Percentiles rank a stretch among this genome's conserved stretches.
phyloP scores from a whole-genome alignment of 2,888 invertebrate species.

The Digitonthophagus gazella region DNA sequence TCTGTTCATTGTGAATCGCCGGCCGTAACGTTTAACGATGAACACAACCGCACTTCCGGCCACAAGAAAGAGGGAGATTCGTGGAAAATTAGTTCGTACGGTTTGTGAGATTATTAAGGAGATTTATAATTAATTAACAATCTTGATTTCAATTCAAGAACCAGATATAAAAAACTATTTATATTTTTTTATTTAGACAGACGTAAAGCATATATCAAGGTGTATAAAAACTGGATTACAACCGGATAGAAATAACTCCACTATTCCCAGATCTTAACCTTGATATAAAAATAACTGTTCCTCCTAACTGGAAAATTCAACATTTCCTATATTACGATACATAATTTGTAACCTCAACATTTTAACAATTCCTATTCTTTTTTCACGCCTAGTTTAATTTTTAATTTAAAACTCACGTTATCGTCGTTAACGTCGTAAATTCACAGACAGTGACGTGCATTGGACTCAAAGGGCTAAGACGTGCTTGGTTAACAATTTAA shows the following conservation, averaged over 20 bases:
- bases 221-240: not conserved
- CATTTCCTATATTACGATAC: not conserved
- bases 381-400: too few relatives aligned
- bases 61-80: not conserved
- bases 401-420: too few relatives aligned
- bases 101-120: not conserved
- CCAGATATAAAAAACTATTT: too few relatives aligned
- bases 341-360: not conserved
- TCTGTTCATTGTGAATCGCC: not conserved
- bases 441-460: not conserved
- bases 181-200: too few relatives aligned
- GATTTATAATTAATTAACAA: not conserved
- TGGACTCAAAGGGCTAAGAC: not conserved
- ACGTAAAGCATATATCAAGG: too few relatives aligned
- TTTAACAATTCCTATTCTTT: too few relatives aligned
- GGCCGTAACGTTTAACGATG: not conserved
- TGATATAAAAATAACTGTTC: not conserved
- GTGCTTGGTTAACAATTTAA: not conserved
- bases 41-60: not conserved
- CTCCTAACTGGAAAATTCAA: not conserved
- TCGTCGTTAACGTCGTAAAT: too few relatives aligned
- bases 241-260: not conserved
- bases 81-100: not conserved
- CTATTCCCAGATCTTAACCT: not conserved
- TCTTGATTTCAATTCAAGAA: too few relatives aligned